phyloP scores from a whole-genome alignment of 23 tunicate genomes.

The Styela plicata region DNA sequence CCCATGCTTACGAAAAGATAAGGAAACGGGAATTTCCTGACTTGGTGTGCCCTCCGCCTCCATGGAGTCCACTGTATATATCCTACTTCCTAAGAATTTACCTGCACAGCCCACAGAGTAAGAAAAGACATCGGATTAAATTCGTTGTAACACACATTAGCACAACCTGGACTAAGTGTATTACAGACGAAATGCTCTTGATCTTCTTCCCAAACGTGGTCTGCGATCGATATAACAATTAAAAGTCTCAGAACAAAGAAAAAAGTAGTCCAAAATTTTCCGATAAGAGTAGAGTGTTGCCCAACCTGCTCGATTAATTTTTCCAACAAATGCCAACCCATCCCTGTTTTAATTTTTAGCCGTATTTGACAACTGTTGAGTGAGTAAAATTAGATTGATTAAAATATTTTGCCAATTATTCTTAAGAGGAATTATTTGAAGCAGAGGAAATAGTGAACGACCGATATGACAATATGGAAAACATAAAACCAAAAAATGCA shows the following conservation, averaged over 20 bases:
- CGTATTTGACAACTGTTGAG: too few relatives aligned
- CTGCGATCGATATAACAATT: slow-evolving; percentile 37
- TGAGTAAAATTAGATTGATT: too few relatives aligned
- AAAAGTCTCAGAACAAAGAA: slow-evolving; percentile 23
- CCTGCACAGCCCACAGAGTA: slow-evolving; percentile 4
- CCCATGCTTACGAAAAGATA: too few relatives aligned
- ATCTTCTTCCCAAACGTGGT: slow-evolving; percentile 22
- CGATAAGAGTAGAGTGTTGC: slow-evolving; percentile 37
- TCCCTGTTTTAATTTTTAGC: neutral
- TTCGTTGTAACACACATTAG: slow-evolving; percentile 29
- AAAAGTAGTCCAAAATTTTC: slow-evolving; percentile 46
- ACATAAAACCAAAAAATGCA: too few relatives aligned
- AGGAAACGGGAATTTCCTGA: too few relatives aligned
- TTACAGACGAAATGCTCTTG: slow-evolving; percentile 21
- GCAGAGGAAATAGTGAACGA: too few relatives aligned
- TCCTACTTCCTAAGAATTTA: neutral
- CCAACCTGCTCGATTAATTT: slow-evolving; percentile 32
- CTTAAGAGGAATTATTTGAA: too few relatives aligned
- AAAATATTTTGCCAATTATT: too few relatives aligned
- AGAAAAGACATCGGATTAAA: slow-evolving; percentile 9
- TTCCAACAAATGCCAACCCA: slow-evolving; percentile 43
- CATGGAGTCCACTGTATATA: too few relatives aligned
- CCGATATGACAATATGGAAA: too few relatives aligned
- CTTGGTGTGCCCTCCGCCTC: too few relatives aligned
- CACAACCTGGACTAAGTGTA: slow-evolving; percentile 16